Percentiles rank a stretch among this genome's conserved stretches.
These are phyloP conservation scores for Sinelater perroti DNA, from an alignment of 2,888 invertebrate species.

Conservation along the genomic window DNA sequence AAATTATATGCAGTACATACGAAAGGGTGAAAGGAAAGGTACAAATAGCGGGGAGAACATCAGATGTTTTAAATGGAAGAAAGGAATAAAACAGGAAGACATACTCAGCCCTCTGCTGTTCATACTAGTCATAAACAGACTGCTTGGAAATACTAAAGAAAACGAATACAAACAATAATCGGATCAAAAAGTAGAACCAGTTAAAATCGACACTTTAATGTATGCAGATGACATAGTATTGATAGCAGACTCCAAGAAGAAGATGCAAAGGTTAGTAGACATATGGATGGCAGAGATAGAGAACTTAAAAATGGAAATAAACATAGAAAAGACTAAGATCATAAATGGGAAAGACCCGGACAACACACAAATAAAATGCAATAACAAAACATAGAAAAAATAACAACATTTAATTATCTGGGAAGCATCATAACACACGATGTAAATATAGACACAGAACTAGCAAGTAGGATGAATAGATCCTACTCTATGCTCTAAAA, in stretches of 20 bases:
- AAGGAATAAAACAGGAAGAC: not conserved
- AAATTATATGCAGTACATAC: slow-evolving; percentile 45
- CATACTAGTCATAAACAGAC: not conserved
- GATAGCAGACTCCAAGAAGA: not conserved
- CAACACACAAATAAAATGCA: not conserved
- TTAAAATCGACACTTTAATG: not conserved
- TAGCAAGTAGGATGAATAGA: slow-evolving; percentile 2
- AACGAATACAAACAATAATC: not conserved
- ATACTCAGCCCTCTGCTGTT: slow-evolving; percentile 19
- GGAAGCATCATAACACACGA: slow-evolving; percentile 8
- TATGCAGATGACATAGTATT: not conserved
- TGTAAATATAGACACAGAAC: slow-evolving; percentile 7
- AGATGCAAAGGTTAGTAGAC: not conserved
- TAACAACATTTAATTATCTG: not conserved
- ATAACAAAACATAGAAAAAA: not conserved
- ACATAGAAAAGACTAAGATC: not conserved
- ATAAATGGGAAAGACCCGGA: not conserved
- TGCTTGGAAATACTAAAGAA: not conserved
- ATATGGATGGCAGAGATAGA: not conserved
- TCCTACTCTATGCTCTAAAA: not conserved
- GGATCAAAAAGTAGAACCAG: not conserved
- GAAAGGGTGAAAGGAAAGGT: slow-evolving; percentile 43
- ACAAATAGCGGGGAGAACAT: slow-evolving; percentile 20
- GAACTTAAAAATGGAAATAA: not conserved
- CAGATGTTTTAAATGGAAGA: not conserved